A percentile compares a stretch with the other conserved stretches of the same genome.
phyloP scores from a whole-genome alignment of 1,140 invertebrate species.

The Conus ventricosus region DNA sequence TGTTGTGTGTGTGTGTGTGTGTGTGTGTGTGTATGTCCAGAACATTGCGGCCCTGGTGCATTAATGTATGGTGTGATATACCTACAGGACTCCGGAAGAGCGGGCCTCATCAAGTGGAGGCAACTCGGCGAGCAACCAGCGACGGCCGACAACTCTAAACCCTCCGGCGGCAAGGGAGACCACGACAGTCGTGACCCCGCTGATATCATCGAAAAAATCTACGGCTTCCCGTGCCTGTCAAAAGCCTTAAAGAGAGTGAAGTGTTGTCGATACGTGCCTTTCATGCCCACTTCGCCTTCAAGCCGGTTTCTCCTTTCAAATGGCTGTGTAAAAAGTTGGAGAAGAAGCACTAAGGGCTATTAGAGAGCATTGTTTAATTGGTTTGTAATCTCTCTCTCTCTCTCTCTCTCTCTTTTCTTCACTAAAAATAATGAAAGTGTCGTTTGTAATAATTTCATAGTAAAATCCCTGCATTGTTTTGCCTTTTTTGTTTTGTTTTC shows the following conservation, averaged over 20 bases:
- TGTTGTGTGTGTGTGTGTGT: too few relatives aligned
- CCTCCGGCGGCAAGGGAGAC: background rate
- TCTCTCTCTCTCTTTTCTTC: background rate
- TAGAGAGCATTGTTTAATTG: background rate
- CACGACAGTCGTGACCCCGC: background rate
- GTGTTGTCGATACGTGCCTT: slow-evolving; percentile 58
- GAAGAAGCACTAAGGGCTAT: background rate
- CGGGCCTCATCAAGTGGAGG: slow-evolving; percentile 63
- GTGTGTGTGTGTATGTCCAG: too few relatives aligned
- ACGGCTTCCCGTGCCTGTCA: slow-evolving; percentile 59
- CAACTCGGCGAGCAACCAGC: slow-evolving; percentile 31
- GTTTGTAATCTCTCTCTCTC: too few relatives aligned
- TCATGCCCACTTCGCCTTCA: slow-evolving; percentile 57
- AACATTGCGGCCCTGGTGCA: too few relatives aligned
- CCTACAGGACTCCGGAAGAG: slow-evolving; percentile 54
- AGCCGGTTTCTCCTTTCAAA: slow-evolving; percentile 31
- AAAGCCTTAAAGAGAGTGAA: slow-evolving; percentile 41
- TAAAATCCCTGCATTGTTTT: too few relatives aligned
- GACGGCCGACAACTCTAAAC: background rate
- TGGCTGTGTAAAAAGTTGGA: slow-evolving; percentile 3
- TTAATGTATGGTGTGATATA: too few relatives aligned
- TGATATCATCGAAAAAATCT: slow-evolving; percentile 29
- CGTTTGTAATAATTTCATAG: too few relatives aligned
- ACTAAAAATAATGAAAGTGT: too few relatives aligned
- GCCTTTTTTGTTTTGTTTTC: too few relatives aligned